Evolutionary conservation across 2,113 vertebrate genomes (phyloP).

Genomic region (Cyphomyrus discorhynchus): DNA sequence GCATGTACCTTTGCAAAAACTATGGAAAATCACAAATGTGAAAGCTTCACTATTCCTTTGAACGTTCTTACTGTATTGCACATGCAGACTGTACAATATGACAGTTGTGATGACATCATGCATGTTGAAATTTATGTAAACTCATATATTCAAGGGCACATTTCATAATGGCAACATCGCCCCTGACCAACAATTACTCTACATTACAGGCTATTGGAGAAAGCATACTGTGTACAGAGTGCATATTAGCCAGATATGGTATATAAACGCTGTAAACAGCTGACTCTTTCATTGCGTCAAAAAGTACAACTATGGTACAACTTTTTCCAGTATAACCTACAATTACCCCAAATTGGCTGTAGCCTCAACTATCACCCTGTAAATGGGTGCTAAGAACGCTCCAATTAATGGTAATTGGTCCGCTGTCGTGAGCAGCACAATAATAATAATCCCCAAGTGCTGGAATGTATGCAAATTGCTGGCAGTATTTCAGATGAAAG

Average conservation of each 20-base stretch:
- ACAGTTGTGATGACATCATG: background rate
- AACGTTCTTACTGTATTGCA: background rate
- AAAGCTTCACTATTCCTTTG: background rate
- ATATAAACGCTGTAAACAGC: background rate
- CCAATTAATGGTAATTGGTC: slow-evolving; percentile 40
- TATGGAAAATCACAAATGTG: background rate
- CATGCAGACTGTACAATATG: background rate
- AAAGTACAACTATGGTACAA: background rate
- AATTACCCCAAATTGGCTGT: slow-evolving; percentile 19
- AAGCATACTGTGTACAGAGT: background rate
- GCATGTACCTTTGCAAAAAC: background rate
- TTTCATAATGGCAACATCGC: background rate
- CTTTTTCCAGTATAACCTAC: background rate
- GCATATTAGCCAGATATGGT: background rate
- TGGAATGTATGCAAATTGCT: slow-evolving; percentile 16
- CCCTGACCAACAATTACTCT: background rate
- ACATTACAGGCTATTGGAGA: background rate
- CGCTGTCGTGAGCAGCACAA: slow-evolving; percentile 40
- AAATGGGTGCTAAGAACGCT: slow-evolving; percentile 40
- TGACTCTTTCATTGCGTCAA: background rate
- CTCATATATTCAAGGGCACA: background rate
- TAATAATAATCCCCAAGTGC: slow-evolving; percentile 41
- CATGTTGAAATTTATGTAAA: background rate
- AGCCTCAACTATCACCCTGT: slow-evolving; percentile 29
- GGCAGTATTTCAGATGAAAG: background rate